Evolutionary conservation across 2,797 vertebrate species (phyloP).

Genomic region (Chaetodon trifasciatus): DNA sequence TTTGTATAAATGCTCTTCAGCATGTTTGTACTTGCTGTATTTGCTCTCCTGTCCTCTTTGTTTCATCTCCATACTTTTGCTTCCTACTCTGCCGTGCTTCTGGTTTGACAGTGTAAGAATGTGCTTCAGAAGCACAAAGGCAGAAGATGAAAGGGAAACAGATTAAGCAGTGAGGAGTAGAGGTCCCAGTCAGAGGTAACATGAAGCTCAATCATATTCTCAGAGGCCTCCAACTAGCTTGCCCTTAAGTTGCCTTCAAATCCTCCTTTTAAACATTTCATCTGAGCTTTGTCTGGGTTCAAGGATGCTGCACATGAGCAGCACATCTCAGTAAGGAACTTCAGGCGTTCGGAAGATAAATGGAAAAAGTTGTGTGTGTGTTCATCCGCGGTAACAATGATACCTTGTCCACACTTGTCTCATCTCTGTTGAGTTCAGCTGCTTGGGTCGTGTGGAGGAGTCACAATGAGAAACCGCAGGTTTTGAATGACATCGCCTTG

Average conservation of each 20-base stretch:
- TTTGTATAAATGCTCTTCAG: neutral
- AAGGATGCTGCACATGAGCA: neutral
- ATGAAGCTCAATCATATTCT: conserved; percentile 71
- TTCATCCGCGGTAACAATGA: conserved; percentile 23
- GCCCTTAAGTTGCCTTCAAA: conserved; percentile 49
- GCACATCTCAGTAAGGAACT: conserved; percentile 16
- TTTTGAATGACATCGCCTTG: conserved; percentile 57
- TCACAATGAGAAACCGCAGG: conserved; percentile 53
- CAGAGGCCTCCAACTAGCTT: conserved; percentile 45
- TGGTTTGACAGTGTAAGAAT: conserved; percentile 38
- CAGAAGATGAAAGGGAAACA: conserved; percentile 70
- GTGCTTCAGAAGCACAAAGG: conserved; percentile 54
- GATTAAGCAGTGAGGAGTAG: conserved; percentile 68
- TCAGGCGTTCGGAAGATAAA: neutral
- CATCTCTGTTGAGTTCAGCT: conserved; percentile 35
- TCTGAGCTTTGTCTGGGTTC: conserved; percentile 12
- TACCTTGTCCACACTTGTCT: conserved; percentile 1
- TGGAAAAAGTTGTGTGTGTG: neutral
- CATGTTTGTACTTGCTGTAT: neutral
- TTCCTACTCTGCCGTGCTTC: conserved; percentile 10
- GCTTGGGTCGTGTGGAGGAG: conserved; percentile 28
- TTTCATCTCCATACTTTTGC: neutral
- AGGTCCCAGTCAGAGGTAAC: conserved; percentile 74
- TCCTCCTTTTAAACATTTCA: conserved; percentile 55
- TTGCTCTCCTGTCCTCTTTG: neutral